A percentile compares a stretch with the other conserved stretches of the same genome.
phyloP scores from a whole-genome alignment of 2,113 vertebrate species.

The Melospiza georgiana region DNA sequence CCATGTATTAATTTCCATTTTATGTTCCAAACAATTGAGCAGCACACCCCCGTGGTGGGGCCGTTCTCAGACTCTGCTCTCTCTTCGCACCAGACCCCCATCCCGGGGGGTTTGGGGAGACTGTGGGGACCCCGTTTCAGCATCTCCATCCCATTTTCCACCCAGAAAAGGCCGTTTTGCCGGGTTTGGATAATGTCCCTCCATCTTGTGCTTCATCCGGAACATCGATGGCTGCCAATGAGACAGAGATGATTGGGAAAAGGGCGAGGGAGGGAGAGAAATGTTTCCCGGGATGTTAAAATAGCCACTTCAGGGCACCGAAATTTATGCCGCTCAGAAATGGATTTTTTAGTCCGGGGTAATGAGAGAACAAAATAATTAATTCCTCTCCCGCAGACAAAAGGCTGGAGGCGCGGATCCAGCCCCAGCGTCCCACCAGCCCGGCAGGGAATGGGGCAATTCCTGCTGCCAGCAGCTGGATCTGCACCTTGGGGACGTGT shows the following conservation, averaged over 20 bases:
- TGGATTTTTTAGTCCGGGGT: slow-evolving; percentile 36
- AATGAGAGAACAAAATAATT: slow-evolving; percentile 62
- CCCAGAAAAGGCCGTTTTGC: rapidly evolving
- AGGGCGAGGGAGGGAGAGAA: background rate
- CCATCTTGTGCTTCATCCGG: background rate
- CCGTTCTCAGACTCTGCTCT: background rate
- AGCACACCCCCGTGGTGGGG: background rate
- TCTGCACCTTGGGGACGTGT: rapidly evolving
- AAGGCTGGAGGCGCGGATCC: background rate
- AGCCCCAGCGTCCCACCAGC: background rate
- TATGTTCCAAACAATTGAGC: slow-evolving; percentile 32
- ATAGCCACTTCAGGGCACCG: slow-evolving; percentile 3
- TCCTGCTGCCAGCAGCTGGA: background rate
- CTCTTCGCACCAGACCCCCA: background rate
- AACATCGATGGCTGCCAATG: background rate
- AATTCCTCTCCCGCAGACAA: slow-evolving; percentile 47
- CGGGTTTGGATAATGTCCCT: background rate
- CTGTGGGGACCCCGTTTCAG: rapidly evolving
- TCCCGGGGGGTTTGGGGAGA: rapidly evolving
- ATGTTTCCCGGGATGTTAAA: slow-evolving; percentile 9
- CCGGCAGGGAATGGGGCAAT: rapidly evolving
- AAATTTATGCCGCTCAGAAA: slow-evolving; percentile 36
- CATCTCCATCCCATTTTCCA: rapidly evolving
- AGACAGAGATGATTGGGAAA: background rate
- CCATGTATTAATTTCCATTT: slow-evolving; percentile 45